These are phyloP conservation scores for Arrhamphus sclerolepis DNA, from an alignment of 2,797 vertebrate genomes.

Conservation along the genomic window DNA sequence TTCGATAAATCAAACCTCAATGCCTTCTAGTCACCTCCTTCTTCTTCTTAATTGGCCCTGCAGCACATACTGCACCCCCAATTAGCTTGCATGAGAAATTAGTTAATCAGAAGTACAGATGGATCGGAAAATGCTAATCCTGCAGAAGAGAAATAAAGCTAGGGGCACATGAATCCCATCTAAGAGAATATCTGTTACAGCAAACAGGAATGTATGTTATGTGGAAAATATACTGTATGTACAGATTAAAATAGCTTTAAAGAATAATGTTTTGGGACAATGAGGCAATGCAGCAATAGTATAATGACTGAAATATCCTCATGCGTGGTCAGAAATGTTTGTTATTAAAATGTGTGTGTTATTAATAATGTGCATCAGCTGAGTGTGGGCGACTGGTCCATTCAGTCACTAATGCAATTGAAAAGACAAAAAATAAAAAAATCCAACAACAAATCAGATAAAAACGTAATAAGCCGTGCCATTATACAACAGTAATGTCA, in stretches of 20 bases:
- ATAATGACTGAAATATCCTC: no score
- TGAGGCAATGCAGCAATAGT: no score
- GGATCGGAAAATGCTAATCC: constrained; percentile 55
- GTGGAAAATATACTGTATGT: constrained; percentile 32
- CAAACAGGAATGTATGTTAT: background rate
- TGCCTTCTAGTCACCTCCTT: constrained; percentile 41
- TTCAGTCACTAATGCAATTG: constrained; percentile 43
- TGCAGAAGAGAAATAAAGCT: constrained; percentile 8
- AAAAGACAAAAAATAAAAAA: constrained; percentile 11
- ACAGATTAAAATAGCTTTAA: constrained; percentile 4
- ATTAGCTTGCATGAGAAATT: constrained; percentile 55
- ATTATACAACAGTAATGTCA: constrained; percentile 40
- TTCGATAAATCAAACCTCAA: constrained; percentile 44
- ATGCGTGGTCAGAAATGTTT: no score
- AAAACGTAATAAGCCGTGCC: constrained; percentile 58
- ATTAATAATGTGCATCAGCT: constrained; percentile 39
- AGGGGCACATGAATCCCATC: constrained; percentile 26
- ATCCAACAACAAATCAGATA: no score
- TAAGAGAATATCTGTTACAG: constrained; percentile 31
- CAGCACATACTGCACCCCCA: constrained; percentile 44
- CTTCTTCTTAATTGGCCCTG: constrained; percentile 45
- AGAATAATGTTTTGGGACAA: background rate
- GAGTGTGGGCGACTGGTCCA: constrained; percentile 19
- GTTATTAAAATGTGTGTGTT: background rate
- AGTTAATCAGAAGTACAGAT: constrained; percentile 46